A percentile compares a stretch with the other conserved stretches of the same genome.
phyloP scores from a whole-genome alignment of 2,113 vertebrate genomes.

The Paramisgurnus dabryanus region DNA sequence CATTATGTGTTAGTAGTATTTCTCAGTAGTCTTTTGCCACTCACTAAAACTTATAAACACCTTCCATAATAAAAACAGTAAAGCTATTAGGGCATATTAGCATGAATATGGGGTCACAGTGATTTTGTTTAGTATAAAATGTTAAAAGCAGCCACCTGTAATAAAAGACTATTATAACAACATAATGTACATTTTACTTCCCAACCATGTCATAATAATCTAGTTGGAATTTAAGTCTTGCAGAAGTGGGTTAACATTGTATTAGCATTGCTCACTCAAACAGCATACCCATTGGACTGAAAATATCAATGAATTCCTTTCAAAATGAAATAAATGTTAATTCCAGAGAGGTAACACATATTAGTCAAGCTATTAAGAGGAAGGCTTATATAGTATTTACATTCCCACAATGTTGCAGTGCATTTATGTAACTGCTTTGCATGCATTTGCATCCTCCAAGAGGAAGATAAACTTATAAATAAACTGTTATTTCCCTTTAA shows the following conservation, averaged over 20 bases:
- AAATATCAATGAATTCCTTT: constrained; percentile 27
- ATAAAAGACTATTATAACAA: background rate
- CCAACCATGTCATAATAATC: background rate
- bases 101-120: no score
- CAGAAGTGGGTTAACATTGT: constrained; percentile 32
- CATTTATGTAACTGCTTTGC: constrained; percentile 9
- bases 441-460: background rate
- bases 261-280: background rate
- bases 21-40: no score
- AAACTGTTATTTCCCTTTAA: no score
- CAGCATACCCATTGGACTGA: constrained; percentile 21
- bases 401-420: background rate
- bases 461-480: constrained; percentile 2
- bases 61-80: no score
- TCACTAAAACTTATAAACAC: no score
- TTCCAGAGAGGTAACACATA: background rate
- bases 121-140: background rate
- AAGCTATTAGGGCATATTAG: no score
- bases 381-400: background rate
- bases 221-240: constrained; percentile 19
- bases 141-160: background rate
- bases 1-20: no score
- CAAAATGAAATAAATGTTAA: background rate
- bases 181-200: background rate
- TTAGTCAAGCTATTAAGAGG: background rate